Percentiles rank a stretch among this genome's conserved stretches.
Conservation (phyloP, 35 echinoderm and acorn worm species). For the Anneissia japonica region DNA sequence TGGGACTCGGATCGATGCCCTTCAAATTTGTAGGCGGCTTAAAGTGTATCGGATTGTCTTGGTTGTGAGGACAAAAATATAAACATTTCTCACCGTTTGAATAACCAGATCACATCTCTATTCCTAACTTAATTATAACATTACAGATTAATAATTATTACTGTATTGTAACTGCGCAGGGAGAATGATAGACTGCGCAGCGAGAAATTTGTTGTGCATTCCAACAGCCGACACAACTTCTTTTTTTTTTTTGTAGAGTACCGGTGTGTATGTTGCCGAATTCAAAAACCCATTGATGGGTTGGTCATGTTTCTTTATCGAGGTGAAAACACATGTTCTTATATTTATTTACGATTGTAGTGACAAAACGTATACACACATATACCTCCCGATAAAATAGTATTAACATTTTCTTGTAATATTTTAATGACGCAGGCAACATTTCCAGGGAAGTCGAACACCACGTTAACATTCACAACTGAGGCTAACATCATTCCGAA, state of each 20-base stretch:
- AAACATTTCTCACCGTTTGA: no score
- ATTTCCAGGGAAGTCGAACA: conserved; percentile 24
- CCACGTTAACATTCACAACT: conserved; percentile 18
- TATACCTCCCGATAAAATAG: neutral
- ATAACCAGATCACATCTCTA: no score
- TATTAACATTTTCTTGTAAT: neutral
- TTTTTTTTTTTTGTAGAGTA: neutral
- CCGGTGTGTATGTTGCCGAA: conserved; percentile 23
- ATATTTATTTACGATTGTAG: neutral
- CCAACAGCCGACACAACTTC: neutral
- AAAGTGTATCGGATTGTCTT: no score
- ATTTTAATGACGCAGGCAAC: conserved; percentile 4
- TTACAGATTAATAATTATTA: no score
- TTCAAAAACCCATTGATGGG: conserved; percentile 15
- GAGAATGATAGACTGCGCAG: no score
- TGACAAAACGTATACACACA: no score
- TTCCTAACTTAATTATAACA: no score
- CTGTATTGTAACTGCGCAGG: no score
- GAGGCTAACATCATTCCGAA: conserved; percentile 40
- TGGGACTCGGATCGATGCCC: no score
- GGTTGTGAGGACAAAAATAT: no score
- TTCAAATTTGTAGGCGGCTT: no score
- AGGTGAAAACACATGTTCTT: neutral
- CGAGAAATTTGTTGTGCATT: neutral
- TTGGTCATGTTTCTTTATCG: conserved; percentile 35